Base-by-base conservation (phyloP, 2,113 vertebrate species). In the Anarhynchus alexandrinus region DNA sequence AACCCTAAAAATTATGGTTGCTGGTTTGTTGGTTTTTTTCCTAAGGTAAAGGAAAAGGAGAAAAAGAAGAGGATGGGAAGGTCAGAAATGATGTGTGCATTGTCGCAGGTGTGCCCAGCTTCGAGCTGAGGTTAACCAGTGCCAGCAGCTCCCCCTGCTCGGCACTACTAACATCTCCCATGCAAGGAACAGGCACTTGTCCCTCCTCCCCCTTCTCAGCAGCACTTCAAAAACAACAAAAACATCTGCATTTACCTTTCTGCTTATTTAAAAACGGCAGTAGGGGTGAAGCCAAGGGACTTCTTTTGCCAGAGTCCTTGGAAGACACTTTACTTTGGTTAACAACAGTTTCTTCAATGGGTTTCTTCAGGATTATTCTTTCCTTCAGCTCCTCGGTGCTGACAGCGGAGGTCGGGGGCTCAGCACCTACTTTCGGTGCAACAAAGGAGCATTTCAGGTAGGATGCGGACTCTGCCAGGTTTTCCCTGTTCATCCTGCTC, bases 241-340 rank as follows among this genome's bases (percentile, higher is more conserved):
- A 86, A 91, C n/a, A 21, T 36, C 55, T 26, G 55, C 45, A 81
- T 95, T 98, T 98, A 99, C 99, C 99, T 99, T 99, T 98, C 82
- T 98, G 98, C 97, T 98, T 98, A 94, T 94, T 98, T 97, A 98
- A 58, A 92, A 98, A 97, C 0, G 85, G 97, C 95, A 97, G 96
- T 25, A 96, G 79, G 22, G 94, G 89, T 0, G 30, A 59, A 34
- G 95, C 32, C 59, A 96, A 67, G 1, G 96, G 83, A 82, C 88
- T 95, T 72, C 70, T 91, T 17, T 69, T 95, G 42, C 70, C 96
- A 1, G 93, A 90, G 86, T 72, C 93, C 91, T 96, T 95, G 30
- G 97, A 52, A 79, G 96, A 88, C 52, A 15, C 47, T 32, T 97
- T 88, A 36, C 94, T 96, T 73, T 91, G 92, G 80, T 61, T 83